Conservation (phyloP, 92 coral and sea anemone genomes). For the Virgularia gustaviana region DNA sequence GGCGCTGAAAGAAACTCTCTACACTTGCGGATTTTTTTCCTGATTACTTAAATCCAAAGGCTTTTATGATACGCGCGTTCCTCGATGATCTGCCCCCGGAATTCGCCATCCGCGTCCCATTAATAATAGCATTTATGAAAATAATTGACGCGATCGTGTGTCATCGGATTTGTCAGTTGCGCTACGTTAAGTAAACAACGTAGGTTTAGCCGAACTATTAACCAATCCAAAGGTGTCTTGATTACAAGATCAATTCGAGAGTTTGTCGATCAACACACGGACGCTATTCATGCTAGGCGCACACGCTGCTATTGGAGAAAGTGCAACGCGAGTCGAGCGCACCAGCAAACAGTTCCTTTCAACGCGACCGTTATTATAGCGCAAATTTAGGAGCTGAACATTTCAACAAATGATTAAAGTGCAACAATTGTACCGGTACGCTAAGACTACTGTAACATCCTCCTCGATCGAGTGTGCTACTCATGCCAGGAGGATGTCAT, state of each 20-base stretch:
- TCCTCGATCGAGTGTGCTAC: no score
- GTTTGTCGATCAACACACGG: slow-evolving; percentile 23
- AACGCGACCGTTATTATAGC: slow-evolving; percentile 5
- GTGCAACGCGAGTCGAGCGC: background rate
- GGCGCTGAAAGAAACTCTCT: no score
- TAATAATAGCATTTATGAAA: slow-evolving; percentile 14
- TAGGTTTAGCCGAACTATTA: slow-evolving; percentile 12
- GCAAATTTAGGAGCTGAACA: background rate
- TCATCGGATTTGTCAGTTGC: slow-evolving; percentile 24
- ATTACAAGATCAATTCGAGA: slow-evolving; percentile 12
- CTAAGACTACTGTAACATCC: no score
- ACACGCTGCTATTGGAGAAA: background rate
- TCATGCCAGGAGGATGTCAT: no score
- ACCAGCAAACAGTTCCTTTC: slow-evolving; percentile 11
- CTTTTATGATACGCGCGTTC: background rate
- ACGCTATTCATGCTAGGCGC: slow-evolving; percentile 12
- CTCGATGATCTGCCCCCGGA: no score
- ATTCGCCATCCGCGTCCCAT: slow-evolving; percentile 16
- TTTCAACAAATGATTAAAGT: slow-evolving; percentile 16
- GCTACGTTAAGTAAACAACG: slow-evolving; percentile 17
- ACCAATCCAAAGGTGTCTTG: slow-evolving; percentile 31
- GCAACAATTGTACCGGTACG: no score
- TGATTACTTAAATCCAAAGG: background rate
- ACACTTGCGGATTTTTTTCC: no score
- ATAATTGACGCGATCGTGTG: slow-evolving; percentile 24